Evolutionary conservation across 2,797 vertebrate species (phyloP).

Genomic region (Thaleichthys pacificus): DNA sequence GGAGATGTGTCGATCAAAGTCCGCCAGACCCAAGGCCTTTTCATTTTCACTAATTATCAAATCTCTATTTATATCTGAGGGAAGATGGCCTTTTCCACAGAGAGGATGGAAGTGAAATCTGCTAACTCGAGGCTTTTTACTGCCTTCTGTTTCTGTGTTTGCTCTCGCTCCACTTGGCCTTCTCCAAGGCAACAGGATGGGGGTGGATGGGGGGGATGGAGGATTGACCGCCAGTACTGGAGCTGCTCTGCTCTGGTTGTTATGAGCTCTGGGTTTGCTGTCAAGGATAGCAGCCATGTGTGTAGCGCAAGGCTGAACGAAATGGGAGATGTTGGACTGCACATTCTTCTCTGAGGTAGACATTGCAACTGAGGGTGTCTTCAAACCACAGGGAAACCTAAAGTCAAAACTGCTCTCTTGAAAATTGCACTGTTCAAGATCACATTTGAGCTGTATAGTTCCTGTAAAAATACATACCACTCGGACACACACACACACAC

Average conservation of each 20-base stretch:
- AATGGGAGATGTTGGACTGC: slow-evolving; percentile 2
- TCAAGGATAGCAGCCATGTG: slow-evolving; percentile 22
- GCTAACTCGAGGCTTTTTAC: slow-evolving; percentile 64
- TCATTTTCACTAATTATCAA: slow-evolving; percentile 76
- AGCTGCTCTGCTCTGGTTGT: slow-evolving; percentile 18
- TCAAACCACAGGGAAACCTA: background rate
- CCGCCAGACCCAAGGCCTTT: slow-evolving; percentile 65
- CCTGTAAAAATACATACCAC: slow-evolving; percentile 2
- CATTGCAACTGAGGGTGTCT: slow-evolving; percentile 14
- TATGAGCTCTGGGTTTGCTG: background rate
- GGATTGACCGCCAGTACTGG: slow-evolving; percentile 38
- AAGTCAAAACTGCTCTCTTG: background rate
- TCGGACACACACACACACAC: slow-evolving; percentile 26
- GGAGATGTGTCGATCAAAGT: slow-evolving; percentile 66
- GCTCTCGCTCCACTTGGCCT: slow-evolving; percentile 53
- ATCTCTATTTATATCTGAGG: slow-evolving; percentile 77
- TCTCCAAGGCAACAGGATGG: slow-evolving; percentile 48
- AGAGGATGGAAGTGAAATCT: slow-evolving; percentile 73
- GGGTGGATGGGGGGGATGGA: slow-evolving; percentile 38
- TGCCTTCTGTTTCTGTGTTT: slow-evolving; percentile 61
- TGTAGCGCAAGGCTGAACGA: slow-evolving; percentile 10
- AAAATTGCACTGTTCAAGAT: slow-evolving; percentile 9
- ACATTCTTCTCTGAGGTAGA: background rate
- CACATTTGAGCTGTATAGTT: slow-evolving; percentile 3
- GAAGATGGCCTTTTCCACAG: slow-evolving; percentile 64